Evolutionary conservation across 2,113 vertebrate species (phyloP).

Genomic region (Cephalophus harveyi): DNA sequence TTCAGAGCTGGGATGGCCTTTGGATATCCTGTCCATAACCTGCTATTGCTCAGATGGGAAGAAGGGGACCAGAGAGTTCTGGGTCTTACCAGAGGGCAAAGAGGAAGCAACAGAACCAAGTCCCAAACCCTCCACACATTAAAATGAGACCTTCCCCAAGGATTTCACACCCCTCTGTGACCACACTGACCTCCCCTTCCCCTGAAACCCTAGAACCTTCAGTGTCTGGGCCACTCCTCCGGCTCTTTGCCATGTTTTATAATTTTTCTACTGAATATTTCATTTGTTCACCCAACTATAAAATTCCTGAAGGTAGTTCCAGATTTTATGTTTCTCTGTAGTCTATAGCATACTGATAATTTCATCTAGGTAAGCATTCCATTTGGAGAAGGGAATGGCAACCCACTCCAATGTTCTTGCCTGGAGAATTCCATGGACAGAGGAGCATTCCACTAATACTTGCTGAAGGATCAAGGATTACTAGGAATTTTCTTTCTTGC

Average conservation of each 20-base stretch:
- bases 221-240: background rate
- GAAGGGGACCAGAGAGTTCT: background rate
- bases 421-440: background rate
- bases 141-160: constrained; percentile 29
- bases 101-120: background rate
- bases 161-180: background rate
- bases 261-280: constrained; percentile 41
- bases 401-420: background rate
- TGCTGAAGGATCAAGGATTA: background rate
- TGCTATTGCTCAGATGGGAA: background rate
- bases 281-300: constrained; percentile 27
- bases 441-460: background rate
- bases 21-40: background rate
- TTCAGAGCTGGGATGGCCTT: background rate
- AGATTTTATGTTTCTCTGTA: background rate
- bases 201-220: background rate
- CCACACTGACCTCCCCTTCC: background rate
- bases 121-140: background rate
- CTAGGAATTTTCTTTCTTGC: background rate
- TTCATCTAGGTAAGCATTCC: background rate
- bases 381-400: background rate
- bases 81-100: constrained; percentile 14
- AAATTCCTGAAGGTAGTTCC: constrained; percentile 26
- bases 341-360: background rate
- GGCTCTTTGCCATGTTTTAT: background rate